A percentile compares a stretch with the other conserved stretches of the same genome.
Evolutionary conservation across 2,888 invertebrate genomes (phyloP).

Genomic region (Coremacera marginata): DNA sequence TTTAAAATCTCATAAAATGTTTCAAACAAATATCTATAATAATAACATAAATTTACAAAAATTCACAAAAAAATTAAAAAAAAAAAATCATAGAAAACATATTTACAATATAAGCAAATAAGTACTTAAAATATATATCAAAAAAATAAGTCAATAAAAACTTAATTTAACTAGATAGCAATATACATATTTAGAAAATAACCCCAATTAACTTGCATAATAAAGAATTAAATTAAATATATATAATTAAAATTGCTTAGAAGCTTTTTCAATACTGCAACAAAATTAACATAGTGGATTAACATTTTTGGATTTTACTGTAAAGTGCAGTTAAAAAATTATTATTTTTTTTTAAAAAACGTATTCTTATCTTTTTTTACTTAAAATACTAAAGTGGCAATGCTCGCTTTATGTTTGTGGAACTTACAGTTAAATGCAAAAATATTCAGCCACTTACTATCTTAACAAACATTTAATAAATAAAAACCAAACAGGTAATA

Average conservation of each 20-base stretch:
- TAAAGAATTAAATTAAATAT: no score
- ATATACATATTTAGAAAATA: slow-evolving; percentile 26
- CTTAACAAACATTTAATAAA: no score
- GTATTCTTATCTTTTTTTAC: no score
- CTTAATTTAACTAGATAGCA: slow-evolving; percentile 19
- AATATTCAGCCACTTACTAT: no score
- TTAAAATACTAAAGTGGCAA: no score
- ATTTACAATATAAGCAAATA: neutral
- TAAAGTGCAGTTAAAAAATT: no score
- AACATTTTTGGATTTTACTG: no score
- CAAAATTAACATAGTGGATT: neutral
- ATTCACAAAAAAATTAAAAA: neutral
- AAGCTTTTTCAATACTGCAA: slow-evolving; percentile 1
- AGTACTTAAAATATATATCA: neutral
- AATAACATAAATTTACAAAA: no score
- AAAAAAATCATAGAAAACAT: neutral
- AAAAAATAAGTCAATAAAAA: neutral
- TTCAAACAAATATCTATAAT: neutral
- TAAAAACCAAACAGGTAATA: no score
- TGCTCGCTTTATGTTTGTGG: no score
- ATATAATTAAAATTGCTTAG: neutral
- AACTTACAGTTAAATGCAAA: no score
- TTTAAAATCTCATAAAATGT: neutral
- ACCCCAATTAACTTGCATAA: neutral
- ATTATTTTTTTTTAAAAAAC: no score